These are phyloP conservation scores for Melinaea marsaeus DNA, from an alignment of 2,888 invertebrate genomes.

Conservation along the genomic window DNA sequence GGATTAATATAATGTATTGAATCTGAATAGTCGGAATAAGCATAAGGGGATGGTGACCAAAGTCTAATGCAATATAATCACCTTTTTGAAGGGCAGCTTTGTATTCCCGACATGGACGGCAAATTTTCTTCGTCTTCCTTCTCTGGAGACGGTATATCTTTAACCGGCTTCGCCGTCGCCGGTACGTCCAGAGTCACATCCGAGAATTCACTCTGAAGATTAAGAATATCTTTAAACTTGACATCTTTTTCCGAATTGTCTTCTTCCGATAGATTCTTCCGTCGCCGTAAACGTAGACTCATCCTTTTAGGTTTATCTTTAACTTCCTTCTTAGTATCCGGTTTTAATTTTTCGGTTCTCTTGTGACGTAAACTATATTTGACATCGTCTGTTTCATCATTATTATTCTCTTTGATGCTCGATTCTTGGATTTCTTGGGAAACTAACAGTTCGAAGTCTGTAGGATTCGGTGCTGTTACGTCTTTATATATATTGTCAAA, in stretches of 20 bases:
- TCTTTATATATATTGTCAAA: slow-evolving; percentile 67
- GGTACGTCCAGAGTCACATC: slow-evolving; percentile 63
- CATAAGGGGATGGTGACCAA: slow-evolving; percentile 30
- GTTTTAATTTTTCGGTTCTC: slow-evolving; percentile 26
- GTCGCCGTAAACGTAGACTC: slow-evolving; percentile 50
- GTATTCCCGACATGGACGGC: slow-evolving; percentile 48
- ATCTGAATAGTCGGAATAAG: slow-evolving; percentile 12
- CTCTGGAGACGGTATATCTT: slow-evolving; percentile 63
- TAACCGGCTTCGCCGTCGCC: slow-evolving; percentile 43
- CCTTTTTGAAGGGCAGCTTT: slow-evolving; percentile 69
- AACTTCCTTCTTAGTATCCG: slow-evolving; percentile 24
- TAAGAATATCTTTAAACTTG: slow-evolving; percentile 60
- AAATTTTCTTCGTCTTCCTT: slow-evolving; percentile 53
- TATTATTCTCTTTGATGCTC: slow-evolving; percentile 16
- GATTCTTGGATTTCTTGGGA: slow-evolving; percentile 38
- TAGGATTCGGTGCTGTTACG: slow-evolving; percentile 51
- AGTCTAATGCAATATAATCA: slow-evolving; percentile 26
- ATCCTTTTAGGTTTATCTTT: slow-evolving; percentile 39
- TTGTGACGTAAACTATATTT: slow-evolving; percentile 59
- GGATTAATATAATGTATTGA: slow-evolving; percentile 26
- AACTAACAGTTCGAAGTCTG: slow-evolving; percentile 60
- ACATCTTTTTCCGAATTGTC: slow-evolving; percentile 38
- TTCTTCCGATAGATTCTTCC: slow-evolving; percentile 43
- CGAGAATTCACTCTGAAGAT: slow-evolving; percentile 61
- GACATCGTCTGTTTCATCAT: slow-evolving; percentile 30